phyloP scores from a whole-genome alignment of 1,140 invertebrate genomes.

The Drosophila micromelanica region DNA sequence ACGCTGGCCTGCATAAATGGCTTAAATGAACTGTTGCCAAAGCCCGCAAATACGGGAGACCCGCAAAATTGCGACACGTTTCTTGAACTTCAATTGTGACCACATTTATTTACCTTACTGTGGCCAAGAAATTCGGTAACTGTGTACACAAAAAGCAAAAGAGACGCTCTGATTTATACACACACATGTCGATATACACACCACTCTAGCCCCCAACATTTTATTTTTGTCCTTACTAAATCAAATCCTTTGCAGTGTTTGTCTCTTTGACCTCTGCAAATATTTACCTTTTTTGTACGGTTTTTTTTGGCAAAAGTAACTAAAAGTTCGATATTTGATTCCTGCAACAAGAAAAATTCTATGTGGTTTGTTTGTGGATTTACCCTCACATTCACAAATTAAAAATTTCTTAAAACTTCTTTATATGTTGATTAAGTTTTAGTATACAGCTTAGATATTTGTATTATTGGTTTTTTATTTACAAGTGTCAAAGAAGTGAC shows the following conservation, averaged over 20 bases:
- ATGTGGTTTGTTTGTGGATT: neutral
- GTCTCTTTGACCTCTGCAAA: neutral
- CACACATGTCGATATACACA: neutral
- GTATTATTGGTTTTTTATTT: too few species aligned
- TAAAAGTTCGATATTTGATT: neutral
- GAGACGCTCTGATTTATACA: neutral
- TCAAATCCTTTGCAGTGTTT: neutral
- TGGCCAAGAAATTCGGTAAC: neutral
- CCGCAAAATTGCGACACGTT: neutral
- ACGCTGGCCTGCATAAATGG: conserved; percentile 3
- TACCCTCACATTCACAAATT: neutral
- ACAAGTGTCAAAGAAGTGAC: too few species aligned
- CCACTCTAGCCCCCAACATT: neutral
- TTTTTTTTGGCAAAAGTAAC: conserved; percentile 1
- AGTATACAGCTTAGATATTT: too few species aligned
- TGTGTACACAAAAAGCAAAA: neutral
- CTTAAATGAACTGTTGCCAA: conserved; percentile 5
- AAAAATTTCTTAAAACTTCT: neutral
- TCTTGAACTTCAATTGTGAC: neutral
- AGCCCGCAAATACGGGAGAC: too few species aligned
- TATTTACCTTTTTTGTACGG: neutral
- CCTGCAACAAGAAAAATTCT: too few species aligned
- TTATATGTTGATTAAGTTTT: too few species aligned
- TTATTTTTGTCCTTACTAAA: neutral
- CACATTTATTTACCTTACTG: neutral